Percentiles rank a stretch among this genome's conserved stretches.
These are phyloP conservation scores for Neoarius graeffei DNA, from an alignment of 2,113 vertebrate genomes.

Conservation along the genomic window DNA sequence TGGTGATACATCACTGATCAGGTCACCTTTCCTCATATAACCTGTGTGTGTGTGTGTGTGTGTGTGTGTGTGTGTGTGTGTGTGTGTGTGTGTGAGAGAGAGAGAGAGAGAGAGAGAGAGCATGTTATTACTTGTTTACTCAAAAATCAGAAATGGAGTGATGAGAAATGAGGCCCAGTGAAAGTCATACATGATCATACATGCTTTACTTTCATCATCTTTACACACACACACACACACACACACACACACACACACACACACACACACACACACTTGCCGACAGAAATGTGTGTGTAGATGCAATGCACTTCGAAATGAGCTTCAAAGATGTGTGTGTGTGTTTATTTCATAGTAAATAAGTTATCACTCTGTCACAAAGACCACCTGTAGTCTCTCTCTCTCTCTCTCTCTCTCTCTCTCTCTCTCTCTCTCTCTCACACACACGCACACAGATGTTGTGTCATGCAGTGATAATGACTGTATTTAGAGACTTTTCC, in stretches of 20 bases:
- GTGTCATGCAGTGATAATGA: slow-evolving; percentile 12
- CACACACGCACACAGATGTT: neutral
- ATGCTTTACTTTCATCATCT: neutral
- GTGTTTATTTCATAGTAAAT: too few relatives aligned
- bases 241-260: neutral
- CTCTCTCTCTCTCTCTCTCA: neutral
- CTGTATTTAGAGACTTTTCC: neutral
- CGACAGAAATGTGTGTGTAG: neutral
- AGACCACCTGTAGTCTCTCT: neutral
- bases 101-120: neutral
- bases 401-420: too few relatives aligned
- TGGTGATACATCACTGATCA: slow-evolving; percentile 15
- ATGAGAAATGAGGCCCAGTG: neutral
- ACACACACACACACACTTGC: neutral
- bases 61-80: neutral
- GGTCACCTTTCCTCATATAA: neutral
- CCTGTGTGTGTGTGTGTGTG: neutral
- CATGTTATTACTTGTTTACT: neutral
- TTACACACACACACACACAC: neutral
- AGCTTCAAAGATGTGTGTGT: neutral
- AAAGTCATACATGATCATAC: slow-evolving; percentile 13
- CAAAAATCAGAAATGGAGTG: neutral
- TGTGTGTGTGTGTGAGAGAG: neutral
- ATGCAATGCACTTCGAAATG: neutral
- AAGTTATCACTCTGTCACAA: neutral